phyloP scores from a whole-genome alignment of 2,113 vertebrate genomes.

The Chloroceryle aenea region DNA sequence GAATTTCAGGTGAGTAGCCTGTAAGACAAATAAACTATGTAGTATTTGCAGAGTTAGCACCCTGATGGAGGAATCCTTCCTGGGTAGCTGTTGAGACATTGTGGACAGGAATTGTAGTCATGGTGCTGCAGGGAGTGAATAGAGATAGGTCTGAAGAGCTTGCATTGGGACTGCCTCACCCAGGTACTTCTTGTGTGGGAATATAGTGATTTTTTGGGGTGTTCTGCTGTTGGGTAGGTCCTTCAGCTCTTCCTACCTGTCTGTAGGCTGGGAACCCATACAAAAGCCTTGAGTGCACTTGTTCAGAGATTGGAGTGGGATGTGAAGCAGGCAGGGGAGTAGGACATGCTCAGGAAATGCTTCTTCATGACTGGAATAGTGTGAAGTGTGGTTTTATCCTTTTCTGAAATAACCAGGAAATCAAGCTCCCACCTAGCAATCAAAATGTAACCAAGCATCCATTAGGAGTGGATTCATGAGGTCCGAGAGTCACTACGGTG shows the following conservation, averaged over 20 bases:
- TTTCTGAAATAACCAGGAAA: background rate
- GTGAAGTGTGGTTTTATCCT: background rate
- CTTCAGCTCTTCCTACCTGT: slow-evolving; percentile 45
- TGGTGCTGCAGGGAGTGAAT: background rate
- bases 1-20: background rate
- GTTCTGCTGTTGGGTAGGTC: slow-evolving; percentile 9
- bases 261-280: slow-evolving; percentile 20
- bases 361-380: background rate
- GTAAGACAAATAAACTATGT: background rate
- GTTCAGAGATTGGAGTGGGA: slow-evolving; percentile 21
- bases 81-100: background rate
- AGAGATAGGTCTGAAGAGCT: background rate
- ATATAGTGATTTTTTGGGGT: background rate
- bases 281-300: slow-evolving; percentile 21
- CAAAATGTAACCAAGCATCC: background rate
- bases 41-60: background rate
- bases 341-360: background rate
- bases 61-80: background rate
- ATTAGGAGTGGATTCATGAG: background rate
- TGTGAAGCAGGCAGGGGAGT: slow-evolving; percentile 13
- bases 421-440: background rate
- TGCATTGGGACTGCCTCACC: background rate
- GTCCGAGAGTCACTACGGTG: background rate
- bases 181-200: slow-evolving; percentile 1
- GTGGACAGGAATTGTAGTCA: background rate